A percentile compares a stretch with the other conserved stretches of the same genome.
Evolutionary conservation across 2,797 vertebrate species (phyloP).

Genomic region (Gallinago nigripennis): DNA sequence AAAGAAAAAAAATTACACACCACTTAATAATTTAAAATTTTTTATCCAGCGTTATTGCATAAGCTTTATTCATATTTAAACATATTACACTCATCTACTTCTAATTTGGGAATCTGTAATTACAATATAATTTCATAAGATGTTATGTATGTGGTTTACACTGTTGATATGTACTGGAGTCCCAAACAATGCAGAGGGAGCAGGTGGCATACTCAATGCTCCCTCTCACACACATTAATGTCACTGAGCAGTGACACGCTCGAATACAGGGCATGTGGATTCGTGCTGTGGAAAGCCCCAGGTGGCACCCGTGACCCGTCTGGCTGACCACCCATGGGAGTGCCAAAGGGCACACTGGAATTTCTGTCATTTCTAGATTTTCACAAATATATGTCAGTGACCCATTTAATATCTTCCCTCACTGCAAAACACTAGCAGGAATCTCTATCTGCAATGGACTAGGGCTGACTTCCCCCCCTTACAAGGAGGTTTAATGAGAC

Average conservation of each 20-base stretch:
- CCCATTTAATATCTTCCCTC: neutral
- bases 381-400: neutral
- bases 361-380: neutral
- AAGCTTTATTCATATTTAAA: constrained; percentile 48
- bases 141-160: neutral
- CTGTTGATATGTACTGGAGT: neutral
- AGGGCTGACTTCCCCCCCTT: neutral
- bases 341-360: neutral
- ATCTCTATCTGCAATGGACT: fast-evolving
- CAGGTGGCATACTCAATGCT: no score
- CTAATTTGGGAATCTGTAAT: constrained; percentile 25
- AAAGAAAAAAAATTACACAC: constrained; percentile 53
- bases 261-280: fast-evolving
- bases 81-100: neutral
- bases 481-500: neutral
- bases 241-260: neutral
- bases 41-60: neutral
- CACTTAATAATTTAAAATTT: constrained; percentile 58
- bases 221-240: fast-evolving
- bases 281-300: neutral
- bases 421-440: neutral
- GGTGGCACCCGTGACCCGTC: neutral
- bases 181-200: neutral
- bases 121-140: neutral
- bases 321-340: neutral